Conservation (phyloP, 2,113 vertebrate genomes). For the Ceyx margarethae region DNA sequence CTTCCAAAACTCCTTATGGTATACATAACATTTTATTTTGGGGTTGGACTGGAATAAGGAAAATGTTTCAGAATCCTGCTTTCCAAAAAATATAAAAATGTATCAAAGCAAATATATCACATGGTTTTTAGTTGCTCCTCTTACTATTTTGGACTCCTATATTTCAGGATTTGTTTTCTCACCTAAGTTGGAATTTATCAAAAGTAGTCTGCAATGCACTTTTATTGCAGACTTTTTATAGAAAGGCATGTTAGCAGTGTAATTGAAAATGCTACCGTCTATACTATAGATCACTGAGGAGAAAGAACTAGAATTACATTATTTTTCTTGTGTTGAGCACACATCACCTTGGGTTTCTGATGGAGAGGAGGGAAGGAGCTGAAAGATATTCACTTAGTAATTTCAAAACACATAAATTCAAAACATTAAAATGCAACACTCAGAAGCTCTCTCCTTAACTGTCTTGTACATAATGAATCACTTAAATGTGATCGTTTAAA, state of each 20-base stretch:
- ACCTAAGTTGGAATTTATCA: not conserved
- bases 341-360: not conserved
- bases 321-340: not conserved
- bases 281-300: not conserved
- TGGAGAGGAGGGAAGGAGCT: not conserved
- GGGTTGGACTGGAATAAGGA: not conserved
- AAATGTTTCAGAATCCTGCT: not conserved
- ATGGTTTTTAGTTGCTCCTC: not conserved
- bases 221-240: not conserved
- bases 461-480: slow-evolving; percentile 94
- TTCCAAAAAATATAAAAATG: not conserved
- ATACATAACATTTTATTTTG: not conserved
- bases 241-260: not conserved
- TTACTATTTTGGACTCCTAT: not conserved
- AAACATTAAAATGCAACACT: not conserved
- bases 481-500: slow-evolving; percentile 96
- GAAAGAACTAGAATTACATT: not conserved
- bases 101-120: not conserved
- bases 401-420: not conserved
- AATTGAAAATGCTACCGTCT: not conserved
- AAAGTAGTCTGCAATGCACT: not conserved
- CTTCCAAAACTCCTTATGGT: not conserved
- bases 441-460: slow-evolving; percentile 81
- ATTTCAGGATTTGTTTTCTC: not conserved
- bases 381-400: not conserved